Conservation (phyloP, 2,888 invertebrate genomes). For the Coelogynopora nodosa region DNA sequence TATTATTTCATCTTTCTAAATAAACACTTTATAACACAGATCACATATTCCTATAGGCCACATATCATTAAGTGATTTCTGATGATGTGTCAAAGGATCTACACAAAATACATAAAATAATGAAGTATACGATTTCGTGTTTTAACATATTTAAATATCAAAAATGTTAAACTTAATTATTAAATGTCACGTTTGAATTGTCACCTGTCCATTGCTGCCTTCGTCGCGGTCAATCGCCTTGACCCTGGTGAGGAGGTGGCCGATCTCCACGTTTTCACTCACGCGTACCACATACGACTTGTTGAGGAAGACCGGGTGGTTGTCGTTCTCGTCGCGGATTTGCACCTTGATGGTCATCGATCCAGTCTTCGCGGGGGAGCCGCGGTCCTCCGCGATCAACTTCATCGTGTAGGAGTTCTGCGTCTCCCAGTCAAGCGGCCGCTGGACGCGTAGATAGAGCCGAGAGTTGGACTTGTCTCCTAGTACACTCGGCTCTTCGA, state of each 20-base stretch:
- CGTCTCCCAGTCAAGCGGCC: conserved; percentile 7
- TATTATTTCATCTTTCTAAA: no score
- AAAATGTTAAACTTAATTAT: no score
- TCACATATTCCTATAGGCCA: no score
- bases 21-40: no score
- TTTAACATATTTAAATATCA: no score
- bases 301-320: conserved; percentile 30
- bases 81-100: no score
- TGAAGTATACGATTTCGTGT: no score
- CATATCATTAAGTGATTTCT: no score
- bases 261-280: not conserved
- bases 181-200: no score
- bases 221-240: conserved; percentile 22
- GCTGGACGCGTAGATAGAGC: not conserved
- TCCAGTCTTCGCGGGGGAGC: conserved; percentile 8
- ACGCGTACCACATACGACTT: not conserved
- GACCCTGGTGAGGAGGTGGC: conserved; percentile 10
- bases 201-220: conserved; percentile 21
- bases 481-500: not conserved
- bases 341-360: conserved; percentile 12
- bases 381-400: conserved; percentile 12
- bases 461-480: not conserved
- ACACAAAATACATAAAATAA: no score
- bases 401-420: not conserved
- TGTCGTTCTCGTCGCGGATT: conserved; percentile 39